Conservation (phyloP, 1,140 invertebrate genomes). For the Drosophila arizonae region DNA sequence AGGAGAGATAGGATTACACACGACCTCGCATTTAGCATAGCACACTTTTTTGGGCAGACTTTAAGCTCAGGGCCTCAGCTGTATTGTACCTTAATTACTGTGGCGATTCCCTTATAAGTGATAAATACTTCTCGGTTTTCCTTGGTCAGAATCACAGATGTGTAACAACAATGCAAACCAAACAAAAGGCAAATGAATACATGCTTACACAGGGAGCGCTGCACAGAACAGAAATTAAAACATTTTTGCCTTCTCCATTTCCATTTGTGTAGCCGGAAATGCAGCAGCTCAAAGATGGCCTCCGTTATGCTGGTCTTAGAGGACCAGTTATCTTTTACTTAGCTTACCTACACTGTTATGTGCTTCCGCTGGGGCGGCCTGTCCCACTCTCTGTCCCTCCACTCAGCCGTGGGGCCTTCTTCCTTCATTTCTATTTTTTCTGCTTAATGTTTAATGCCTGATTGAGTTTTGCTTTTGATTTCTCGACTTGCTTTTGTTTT, state of each 20-base stretch:
- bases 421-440: constrained; percentile 37
- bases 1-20: not conserved
- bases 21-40: not conserved
- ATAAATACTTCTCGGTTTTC: not conserved
- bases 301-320: constrained; percentile 36
- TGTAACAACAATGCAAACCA: not conserved
- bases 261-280: constrained; percentile 59
- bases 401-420: constrained; percentile 30
- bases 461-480: constrained; percentile 76
- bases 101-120: not conserved
- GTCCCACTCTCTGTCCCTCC: not conserved
- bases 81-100: constrained; percentile 5
- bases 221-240: constrained; percentile 53
- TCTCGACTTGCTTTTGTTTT: constrained; percentile 58
- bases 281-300: constrained; percentile 70
- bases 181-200: not conserved
- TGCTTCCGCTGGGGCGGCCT: constrained; percentile 41
- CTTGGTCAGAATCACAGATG: not conserved
- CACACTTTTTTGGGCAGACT: not conserved
- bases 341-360: constrained; percentile 26
- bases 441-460: constrained; percentile 76
- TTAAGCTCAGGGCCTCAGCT: not conserved
- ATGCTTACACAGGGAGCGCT: not conserved
- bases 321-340: constrained; percentile 61
- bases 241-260: constrained; percentile 43